These are phyloP conservation scores for Trissonchulus sp. DNA, from an alignment of 2,888 invertebrate species.

Conservation along the genomic window DNA sequence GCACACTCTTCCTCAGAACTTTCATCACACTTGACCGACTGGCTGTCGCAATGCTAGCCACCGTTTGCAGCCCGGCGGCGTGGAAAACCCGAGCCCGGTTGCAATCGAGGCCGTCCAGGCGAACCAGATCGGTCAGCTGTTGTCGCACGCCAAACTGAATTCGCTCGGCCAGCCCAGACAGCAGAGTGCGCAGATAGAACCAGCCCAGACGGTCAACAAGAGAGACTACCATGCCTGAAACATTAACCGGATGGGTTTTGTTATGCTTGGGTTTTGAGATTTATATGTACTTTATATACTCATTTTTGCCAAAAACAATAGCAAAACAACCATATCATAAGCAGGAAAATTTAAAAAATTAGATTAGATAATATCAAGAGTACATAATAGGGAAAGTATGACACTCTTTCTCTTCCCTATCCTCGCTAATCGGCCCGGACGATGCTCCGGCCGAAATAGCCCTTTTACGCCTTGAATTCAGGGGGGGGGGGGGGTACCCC, in stretches of 20 bases:
- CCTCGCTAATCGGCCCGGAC: too few species aligned
- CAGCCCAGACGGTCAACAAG: constrained; percentile 88
- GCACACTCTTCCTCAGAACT: constrained; percentile 68
- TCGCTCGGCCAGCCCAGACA: constrained; percentile 86
- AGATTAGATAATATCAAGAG: too few species aligned
- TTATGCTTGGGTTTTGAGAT: too few species aligned
- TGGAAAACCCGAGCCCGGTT: constrained; percentile 74
- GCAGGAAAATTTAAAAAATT: too few species aligned
- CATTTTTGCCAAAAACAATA: too few species aligned
- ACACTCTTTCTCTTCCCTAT: too few species aligned
- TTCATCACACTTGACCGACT: constrained; percentile 66
- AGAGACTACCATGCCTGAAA: constrained; percentile 84
- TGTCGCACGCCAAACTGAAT: constrained; percentile 86
- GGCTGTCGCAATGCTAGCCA: constrained; percentile 71
- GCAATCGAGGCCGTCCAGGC: constrained; percentile 67
- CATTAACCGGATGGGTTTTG: constrained; percentile 19
- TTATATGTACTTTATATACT: too few species aligned
- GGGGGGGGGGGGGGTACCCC: too few species aligned
- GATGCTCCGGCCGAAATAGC: too few species aligned
- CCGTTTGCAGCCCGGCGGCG: constrained; percentile 69
- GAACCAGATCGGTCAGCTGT: constrained; percentile 83
- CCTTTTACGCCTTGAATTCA: too few species aligned
- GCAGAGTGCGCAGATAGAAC: constrained; percentile 77
- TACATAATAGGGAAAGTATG: too few species aligned
- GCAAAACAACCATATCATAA: too few species aligned